Conservation (phyloP, 2,888 invertebrate genomes). For the Caprella mutica region DNA sequence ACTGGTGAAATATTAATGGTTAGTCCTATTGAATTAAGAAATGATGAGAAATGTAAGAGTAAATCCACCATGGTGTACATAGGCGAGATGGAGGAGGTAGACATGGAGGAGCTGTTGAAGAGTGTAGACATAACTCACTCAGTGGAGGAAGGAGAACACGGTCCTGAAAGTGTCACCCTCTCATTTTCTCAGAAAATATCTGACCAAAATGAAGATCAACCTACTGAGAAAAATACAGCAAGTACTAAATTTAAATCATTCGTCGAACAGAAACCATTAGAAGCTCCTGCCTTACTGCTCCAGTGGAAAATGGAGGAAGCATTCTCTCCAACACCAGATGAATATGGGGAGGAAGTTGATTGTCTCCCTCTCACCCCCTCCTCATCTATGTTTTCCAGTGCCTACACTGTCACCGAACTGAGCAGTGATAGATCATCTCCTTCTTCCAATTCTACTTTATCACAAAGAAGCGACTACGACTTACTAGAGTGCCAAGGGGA, state of each 20-base stretch:
- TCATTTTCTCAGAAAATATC: not conserved
- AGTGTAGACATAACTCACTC: not conserved
- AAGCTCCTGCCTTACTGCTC: slow-evolving; percentile 5
- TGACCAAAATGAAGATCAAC: not conserved
- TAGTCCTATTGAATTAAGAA: not conserved
- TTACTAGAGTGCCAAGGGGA: not conserved
- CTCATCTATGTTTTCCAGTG: slow-evolving; percentile 25
- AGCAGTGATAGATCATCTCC: slow-evolving; percentile 12
- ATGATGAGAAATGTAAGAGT: slow-evolving; percentile 1
- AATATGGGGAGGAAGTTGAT: not conserved
- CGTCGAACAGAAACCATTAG: not conserved
- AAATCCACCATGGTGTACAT: slow-evolving; percentile 7
- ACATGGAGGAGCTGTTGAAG: not conserved
- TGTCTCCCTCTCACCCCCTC: slow-evolving; percentile 16
- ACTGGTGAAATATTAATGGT: slow-evolving; percentile 20
- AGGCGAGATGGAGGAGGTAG: slow-evolving; percentile 5
- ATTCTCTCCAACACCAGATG: not conserved
- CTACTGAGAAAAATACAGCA: not conserved
- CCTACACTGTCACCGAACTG: slow-evolving; percentile 24
- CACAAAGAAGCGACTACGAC: not conserved
- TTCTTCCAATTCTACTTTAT: not conserved
- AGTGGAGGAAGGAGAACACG: not conserved
- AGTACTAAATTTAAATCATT: not conserved
- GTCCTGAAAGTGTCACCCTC: not conserved
- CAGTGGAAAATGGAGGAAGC: slow-evolving; percentile 17